Evolutionary conservation across 2,797 vertebrate species (phyloP), one percentile per base, ranked within the genome.

Genomic region (Acanthurus lineatus): DNA sequence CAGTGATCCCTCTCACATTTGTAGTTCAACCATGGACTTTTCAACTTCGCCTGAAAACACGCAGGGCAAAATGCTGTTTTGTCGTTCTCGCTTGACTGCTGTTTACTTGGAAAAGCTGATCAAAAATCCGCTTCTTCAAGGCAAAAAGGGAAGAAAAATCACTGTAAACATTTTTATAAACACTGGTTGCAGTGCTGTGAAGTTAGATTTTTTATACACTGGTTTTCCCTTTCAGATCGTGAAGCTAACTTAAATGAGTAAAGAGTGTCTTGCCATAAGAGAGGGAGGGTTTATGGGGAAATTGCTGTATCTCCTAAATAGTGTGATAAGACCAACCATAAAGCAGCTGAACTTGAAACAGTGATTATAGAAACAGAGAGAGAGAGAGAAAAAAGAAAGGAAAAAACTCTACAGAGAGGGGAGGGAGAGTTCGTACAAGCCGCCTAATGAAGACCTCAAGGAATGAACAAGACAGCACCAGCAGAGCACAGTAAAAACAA

Each of bases 381-480:
- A 3, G 68, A 67, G 45, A 1, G 53, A 68, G 22, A 56, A n/a
- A 11, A 6, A 38, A 73, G 25, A 51, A 42, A 77, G 17, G 38
- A 47, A 35, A 52, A 62, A 61, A 45, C 20, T 66, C 69, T 25
- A 49, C 54, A 60, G 76, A 35, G 77, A 81, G 68, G 20, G 32
- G 60, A 79, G 65, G 20, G 20, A 73, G 69, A 74, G 86, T 78
- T 83, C 53, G 81, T 67, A 79, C 70, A 62, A 70, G 61, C 67
- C 3, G 35, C 77, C 75, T 90, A 92, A 88, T 86, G 88, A 91
- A 89, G 89, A 91, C 84, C 88, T 86, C 79, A 73, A 92, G 73
- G 77, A 91, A 83, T 61, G 84, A 89, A 76, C 40, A 49, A 87
- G 87, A 83, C 81, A 81, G 86, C 85, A 86, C 78, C 86, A 91